Evolutionary conservation across 2,888 invertebrate genomes (phyloP).

Genomic region (Ethmia dodecea): DNA sequence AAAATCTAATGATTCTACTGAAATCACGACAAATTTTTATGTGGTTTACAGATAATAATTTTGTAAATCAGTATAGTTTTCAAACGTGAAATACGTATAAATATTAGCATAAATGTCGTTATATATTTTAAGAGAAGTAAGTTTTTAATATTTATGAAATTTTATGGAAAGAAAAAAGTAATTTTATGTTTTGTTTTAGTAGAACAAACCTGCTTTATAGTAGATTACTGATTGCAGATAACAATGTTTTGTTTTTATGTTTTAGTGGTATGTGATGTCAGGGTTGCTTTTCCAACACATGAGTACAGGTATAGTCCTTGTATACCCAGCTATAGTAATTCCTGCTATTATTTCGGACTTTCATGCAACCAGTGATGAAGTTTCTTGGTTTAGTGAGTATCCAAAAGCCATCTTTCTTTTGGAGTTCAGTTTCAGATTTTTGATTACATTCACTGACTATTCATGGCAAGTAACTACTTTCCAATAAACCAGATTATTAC

Average conservation of each 20-base stretch:
- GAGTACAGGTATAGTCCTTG: constrained; percentile 18
- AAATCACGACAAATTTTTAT: too few relatives aligned
- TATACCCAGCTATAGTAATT: constrained; percentile 10
- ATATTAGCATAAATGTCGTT: too few relatives aligned
- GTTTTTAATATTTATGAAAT: not conserved
- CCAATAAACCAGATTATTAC: not conserved
- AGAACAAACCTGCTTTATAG: not conserved
- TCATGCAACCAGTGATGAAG: constrained; percentile 4
- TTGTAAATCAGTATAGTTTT: too few relatives aligned
- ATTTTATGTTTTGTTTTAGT: not conserved
- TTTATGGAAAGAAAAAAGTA: not conserved
- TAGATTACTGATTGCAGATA: not conserved
- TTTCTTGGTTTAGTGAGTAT: constrained; percentile 11
- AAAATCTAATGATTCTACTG: too few relatives aligned
- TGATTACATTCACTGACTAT: too few relatives aligned
- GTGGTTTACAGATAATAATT: too few relatives aligned
- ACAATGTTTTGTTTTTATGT: not conserved
- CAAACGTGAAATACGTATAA: too few relatives aligned
- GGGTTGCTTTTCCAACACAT: constrained; percentile 14
- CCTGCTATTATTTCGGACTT: constrained; percentile 10
- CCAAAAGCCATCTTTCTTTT: not conserved
- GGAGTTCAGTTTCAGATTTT: too few relatives aligned
- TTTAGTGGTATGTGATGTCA: not conserved
- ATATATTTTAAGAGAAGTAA: not conserved
- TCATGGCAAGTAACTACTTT: not conserved